Evolutionary conservation across 2,113 vertebrate species (phyloP).

Genomic region (Strigops habroptila): DNA sequence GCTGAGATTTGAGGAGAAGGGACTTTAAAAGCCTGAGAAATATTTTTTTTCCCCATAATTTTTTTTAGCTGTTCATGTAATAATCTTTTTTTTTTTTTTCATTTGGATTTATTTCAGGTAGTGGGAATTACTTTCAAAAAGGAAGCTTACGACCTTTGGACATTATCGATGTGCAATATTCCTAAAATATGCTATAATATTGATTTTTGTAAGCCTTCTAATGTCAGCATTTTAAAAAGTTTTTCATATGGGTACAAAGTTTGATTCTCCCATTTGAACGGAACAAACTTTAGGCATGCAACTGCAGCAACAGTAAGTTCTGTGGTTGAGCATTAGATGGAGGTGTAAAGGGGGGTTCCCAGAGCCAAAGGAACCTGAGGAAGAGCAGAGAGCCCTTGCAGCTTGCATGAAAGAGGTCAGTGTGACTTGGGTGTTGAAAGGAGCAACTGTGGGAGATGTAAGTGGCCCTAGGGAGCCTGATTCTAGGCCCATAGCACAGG

Average conservation of each 20-base stretch:
- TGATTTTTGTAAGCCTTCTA: background rate
- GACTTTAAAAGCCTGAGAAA: background rate
- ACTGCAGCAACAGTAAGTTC: fast-evolving
- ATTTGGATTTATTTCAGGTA: background rate
- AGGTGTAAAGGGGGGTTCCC: fast-evolving
- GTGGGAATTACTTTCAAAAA: background rate
- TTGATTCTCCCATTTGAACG: background rate
- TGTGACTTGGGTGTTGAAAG: fast-evolving
- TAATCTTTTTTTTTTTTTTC: background rate
- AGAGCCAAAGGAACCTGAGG: fast-evolving
- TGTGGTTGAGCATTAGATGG: fast-evolving
- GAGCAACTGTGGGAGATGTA: fast-evolving
- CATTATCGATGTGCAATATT: background rate
- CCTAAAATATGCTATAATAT: background rate
- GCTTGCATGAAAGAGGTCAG: background rate
- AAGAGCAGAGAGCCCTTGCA: background rate
- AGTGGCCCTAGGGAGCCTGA: fast-evolving
- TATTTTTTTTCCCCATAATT: background rate
- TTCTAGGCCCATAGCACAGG: background rate
- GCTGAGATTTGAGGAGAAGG: background rate
- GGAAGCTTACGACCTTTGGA: background rate
- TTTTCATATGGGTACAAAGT: background rate
- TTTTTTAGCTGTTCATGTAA: background rate
- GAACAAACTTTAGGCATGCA: background rate
- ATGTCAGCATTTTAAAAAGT: background rate